A percentile compares a stretch with the other conserved stretches of the same genome.
Conservation (phyloP, 2,113 vertebrate genomes). For the Cacatua alba region DNA sequence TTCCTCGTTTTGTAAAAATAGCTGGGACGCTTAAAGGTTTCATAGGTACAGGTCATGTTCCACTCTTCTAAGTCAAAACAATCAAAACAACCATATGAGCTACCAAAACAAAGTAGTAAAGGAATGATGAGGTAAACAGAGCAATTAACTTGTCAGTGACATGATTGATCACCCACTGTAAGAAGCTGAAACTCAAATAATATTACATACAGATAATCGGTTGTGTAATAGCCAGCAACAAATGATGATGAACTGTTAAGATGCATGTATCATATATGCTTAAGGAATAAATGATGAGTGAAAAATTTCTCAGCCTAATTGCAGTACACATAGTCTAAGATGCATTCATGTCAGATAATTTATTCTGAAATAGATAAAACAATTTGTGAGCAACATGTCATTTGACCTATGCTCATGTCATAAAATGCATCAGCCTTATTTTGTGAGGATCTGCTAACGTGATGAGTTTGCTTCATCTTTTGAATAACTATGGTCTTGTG, state of each 20-base stretch:
- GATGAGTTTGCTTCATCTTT: not conserved
- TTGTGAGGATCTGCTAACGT: not conserved
- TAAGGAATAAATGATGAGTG: not conserved
- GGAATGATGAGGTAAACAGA: not conserved
- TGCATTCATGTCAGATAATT: not conserved
- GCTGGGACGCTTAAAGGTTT: not conserved
- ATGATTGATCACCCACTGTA: not conserved
- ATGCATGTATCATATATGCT: not conserved
- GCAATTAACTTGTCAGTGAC: not conserved
- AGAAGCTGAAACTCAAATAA: not conserved
- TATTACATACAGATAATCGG: not conserved
- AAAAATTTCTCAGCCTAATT: not conserved
- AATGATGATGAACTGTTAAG: not conserved
- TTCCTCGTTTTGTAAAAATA: not conserved
- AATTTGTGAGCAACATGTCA: not conserved
- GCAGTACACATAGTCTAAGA: fast-evolving
- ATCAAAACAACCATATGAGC: not conserved
- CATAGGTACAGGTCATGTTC: not conserved
- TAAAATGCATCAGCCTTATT: not conserved
- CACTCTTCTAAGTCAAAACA: not conserved
- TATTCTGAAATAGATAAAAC: not conserved
- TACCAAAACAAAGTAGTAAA: not conserved
- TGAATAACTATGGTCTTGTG: not conserved
- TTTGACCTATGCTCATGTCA: not conserved
- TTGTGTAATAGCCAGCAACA: not conserved